These are phyloP conservation scores for Andrena trimmerana DNA, from an alignment of 2,888 invertebrate species.

Conservation along the genomic window DNA sequence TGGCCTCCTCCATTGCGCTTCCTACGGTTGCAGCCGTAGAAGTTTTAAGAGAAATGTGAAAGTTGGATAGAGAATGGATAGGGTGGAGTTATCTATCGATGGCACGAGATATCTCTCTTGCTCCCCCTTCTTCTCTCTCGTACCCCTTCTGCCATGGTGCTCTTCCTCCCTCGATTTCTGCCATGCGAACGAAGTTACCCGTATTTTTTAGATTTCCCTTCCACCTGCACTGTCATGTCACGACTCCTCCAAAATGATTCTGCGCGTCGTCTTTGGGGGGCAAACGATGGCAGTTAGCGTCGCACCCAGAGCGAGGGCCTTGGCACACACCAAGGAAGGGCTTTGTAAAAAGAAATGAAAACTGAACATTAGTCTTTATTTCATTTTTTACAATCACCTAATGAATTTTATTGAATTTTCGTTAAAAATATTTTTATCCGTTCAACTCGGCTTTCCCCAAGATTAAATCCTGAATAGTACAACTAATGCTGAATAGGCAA, in stretches of 20 bases:
- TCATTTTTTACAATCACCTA: no score
- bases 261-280: background rate
- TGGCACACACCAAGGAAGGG: no score
- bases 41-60: constrained; percentile 84
- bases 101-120: constrained; percentile 71
- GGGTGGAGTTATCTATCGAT: constrained; percentile 82
- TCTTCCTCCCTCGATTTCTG: constrained; percentile 28
- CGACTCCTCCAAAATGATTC: constrained; percentile 21
- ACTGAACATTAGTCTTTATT: no score
- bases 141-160: background rate
- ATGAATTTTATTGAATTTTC: no score
- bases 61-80: constrained; percentile 84
- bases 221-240: background rate
- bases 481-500: no score
- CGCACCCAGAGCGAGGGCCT: no score
- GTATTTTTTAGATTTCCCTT: constrained; percentile 25
- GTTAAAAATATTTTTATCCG: no score
- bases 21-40: constrained; percentile 73
- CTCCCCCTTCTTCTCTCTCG: constrained; percentile 15
- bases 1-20: constrained; percentile 53
- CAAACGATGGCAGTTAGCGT: background rate
- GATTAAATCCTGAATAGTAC: background rate
- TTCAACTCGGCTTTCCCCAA: no score
- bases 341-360: no score
- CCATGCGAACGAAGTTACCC: constrained; percentile 24